These are phyloP conservation scores for Calyptommatus sinebrachiatus DNA, from an alignment of 2,113 vertebrate species.

Conservation along the genomic window DNA sequence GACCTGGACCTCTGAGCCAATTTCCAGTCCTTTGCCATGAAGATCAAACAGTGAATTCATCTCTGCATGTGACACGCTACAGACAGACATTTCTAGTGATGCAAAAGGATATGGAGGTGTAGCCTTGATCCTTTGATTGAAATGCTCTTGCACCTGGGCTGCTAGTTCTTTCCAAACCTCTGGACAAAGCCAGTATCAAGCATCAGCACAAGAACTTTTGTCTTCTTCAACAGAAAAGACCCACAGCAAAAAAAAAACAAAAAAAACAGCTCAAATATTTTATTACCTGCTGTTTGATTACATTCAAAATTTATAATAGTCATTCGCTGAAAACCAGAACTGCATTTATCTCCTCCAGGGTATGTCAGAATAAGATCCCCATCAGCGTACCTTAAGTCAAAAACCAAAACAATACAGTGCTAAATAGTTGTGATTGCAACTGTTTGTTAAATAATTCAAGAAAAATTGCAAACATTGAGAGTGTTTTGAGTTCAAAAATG, in stretches of 20 bases:
- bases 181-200: not conserved
- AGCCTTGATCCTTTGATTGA: too few species aligned
- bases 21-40: too few species aligned
- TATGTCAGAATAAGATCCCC: constrained; percentile 93
- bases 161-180: too few species aligned
- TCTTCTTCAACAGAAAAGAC: not conserved
- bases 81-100: too few species aligned
- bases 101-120: too few species aligned
- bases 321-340: constrained; percentile 92
- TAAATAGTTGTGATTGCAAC: constrained; percentile 21
- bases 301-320: constrained; percentile 94
- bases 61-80: too few species aligned
- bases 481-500: not conserved
- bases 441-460: not conserved
- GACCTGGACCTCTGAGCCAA: too few species aligned
- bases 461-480: constrained; percentile 11
- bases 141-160: too few species aligned
- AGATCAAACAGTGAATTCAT: too few species aligned
- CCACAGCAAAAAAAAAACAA: not conserved
- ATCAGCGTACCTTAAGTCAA: constrained; percentile 84
- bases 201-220: not conserved
- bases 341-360: constrained; percentile 79
- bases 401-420: not conserved
- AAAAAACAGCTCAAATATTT: not conserved
- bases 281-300: constrained; percentile 84